These are phyloP conservation scores for Plumapathes pennacea DNA, from an alignment of 92 coral and sea anemone species.

Conservation along the genomic window DNA sequence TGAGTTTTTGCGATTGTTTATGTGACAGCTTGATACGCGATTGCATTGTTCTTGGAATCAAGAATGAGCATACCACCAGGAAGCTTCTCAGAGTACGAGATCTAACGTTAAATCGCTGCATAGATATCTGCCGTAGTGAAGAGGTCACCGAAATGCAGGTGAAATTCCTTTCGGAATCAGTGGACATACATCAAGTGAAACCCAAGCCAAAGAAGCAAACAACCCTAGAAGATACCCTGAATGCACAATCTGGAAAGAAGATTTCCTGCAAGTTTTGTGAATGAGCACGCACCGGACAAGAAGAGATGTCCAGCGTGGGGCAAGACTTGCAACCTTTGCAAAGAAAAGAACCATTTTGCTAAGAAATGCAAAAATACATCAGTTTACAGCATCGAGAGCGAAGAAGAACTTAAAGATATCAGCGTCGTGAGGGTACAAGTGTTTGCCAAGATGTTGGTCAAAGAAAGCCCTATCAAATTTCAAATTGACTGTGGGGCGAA, in stretches of 20 bases:
- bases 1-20: conserved; percentile 27
- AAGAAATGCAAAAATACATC: not conserved
- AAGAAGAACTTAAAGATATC: conserved; percentile 9
- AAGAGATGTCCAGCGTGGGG: too few species aligned
- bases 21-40: conserved; percentile 45
- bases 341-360: conserved; percentile 2
- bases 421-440: conserved; percentile 17
- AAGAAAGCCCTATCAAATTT: conserved; percentile 7
- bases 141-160: too few species aligned
- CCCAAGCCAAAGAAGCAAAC: too few species aligned
- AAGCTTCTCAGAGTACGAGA: conserved; percentile 40
- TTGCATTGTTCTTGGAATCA: conserved; percentile 30
- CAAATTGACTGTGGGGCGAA: too few species aligned
- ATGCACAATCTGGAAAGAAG: too few species aligned
- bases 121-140: not conserved
- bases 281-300: too few species aligned
- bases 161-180: too few species aligned
- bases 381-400: conserved; percentile 7
- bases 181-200: too few species aligned
- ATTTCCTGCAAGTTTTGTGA: too few species aligned
- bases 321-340: too few species aligned
- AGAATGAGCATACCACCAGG: conserved; percentile 31
- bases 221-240: too few species aligned
- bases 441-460: conserved; percentile 28
- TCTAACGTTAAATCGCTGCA: conserved; percentile 17